A percentile compares a stretch with the other conserved stretches of the same genome.
phyloP scores from a whole-genome alignment of 2,888 invertebrate genomes.

The Macropis europaea region DNA sequence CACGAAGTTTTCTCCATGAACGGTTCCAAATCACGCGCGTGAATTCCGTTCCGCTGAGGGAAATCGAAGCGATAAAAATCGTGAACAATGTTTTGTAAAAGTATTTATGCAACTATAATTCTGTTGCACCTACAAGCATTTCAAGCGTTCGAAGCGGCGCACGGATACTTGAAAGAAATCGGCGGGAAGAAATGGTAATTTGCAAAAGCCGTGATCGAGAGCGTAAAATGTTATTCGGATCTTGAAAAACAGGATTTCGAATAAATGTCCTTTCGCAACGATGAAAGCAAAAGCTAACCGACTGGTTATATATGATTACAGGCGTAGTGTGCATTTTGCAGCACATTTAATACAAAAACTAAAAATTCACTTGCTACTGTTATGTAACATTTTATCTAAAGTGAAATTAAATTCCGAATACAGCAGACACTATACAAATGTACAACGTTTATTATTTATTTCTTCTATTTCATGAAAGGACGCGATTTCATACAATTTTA shows the following conservation, averaged over 20 bases:
- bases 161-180: neutral
- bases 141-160: neutral
- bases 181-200: neutral
- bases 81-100: neutral
- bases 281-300: neutral
- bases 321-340: neutral
- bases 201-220: neutral
- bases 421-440: too few relatives aligned
- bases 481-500: neutral
- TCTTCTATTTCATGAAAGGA: neutral
- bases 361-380: neutral
- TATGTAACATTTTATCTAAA: neutral
- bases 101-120: neutral
- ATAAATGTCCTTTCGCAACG: constrained; percentile 1
- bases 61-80: neutral
- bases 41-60: constrained; percentile 2
- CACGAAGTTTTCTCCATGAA: constrained; percentile 3
- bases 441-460: neutral
- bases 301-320: neutral
- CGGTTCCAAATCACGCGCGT: neutral
- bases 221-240: neutral
- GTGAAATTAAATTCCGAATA: too few relatives aligned
- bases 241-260: constrained; percentile 13
- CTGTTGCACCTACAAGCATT: neutral
- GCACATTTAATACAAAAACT: neutral